Percentiles rank a stretch among this genome's conserved stretches.
phyloP scores from a whole-genome alignment of 2,113 vertebrate species.

The Scatophagus argus region DNA sequence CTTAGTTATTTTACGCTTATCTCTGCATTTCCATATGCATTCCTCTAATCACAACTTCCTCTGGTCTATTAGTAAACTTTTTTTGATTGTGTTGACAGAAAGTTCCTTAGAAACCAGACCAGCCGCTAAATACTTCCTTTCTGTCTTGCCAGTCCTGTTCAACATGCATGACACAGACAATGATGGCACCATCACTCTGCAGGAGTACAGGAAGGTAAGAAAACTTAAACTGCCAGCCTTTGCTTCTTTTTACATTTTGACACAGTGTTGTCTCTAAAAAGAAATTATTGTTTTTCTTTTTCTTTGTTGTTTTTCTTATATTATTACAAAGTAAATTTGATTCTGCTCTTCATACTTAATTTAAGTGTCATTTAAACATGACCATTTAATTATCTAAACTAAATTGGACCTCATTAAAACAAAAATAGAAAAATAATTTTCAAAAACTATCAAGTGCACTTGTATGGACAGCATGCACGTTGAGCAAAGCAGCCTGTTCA shows the following conservation, averaged over 20 bases:
- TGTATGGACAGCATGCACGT: not conserved
- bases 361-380: no score
- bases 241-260: not conserved
- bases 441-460: no score
- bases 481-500: not conserved
- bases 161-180: slow-evolving; percentile 97
- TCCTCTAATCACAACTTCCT: slow-evolving; percentile 29
- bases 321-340: no score
- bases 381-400: not conserved
- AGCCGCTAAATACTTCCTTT: not conserved
- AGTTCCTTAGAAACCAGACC: slow-evolving; percentile 10
- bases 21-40: slow-evolving; percentile 6
- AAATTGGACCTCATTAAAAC: not conserved
- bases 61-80: not conserved
- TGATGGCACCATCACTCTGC: slow-evolving; percentile 92
- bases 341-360: no score
- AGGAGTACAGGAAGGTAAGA: slow-evolving; percentile 92
- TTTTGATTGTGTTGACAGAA: not conserved
- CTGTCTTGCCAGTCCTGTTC: slow-evolving; percentile 89
- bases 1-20: not conserved
- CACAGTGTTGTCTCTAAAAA: not conserved
- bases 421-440: no score
- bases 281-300: no score
- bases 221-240: not conserved
- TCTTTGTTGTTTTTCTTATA: no score